Evolutionary conservation across 2,888 invertebrate species (phyloP).

Genomic region (Eristalinus sepulchralis): DNA sequence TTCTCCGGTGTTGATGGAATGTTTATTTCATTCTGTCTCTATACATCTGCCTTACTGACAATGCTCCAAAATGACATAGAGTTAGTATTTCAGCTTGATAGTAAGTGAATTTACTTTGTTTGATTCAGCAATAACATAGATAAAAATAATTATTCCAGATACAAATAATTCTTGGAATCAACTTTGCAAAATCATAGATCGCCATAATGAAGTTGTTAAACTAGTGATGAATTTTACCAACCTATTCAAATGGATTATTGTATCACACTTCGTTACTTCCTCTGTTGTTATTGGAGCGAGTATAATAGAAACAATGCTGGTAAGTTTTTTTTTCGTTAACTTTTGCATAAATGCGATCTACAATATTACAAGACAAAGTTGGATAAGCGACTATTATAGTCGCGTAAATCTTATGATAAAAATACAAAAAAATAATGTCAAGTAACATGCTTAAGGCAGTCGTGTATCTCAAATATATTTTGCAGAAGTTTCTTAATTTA

Average conservation of each 20-base stretch:
- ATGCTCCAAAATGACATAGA: constrained; percentile 33
- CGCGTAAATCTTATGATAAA: no score
- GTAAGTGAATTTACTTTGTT: not conserved
- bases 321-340: constrained; percentile 4
- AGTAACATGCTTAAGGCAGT: no score
- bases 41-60: constrained; percentile 39
- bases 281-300: constrained; percentile 47
- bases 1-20: constrained; percentile 52
- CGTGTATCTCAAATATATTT: no score
- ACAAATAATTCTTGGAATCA: not conserved
- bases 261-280: constrained; percentile 49
- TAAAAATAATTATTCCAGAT: not conserved
- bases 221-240: constrained; percentile 23
- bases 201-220: constrained; percentile 47
- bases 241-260: constrained; percentile 40
- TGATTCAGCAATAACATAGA: not conserved
- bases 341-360: no score
- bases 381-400: no score
- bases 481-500: no score
- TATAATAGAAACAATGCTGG: constrained; percentile 52
- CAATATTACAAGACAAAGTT: no score
- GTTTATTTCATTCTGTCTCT: constrained; percentile 43
- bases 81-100: not conserved
- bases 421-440: no score
- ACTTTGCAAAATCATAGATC: constrained; percentile 15